Percentiles rank a stretch among this genome's conserved stretches.
phyloP scores from a whole-genome alignment of 2,888 invertebrate genomes.

The Plebejus melissa region DNA sequence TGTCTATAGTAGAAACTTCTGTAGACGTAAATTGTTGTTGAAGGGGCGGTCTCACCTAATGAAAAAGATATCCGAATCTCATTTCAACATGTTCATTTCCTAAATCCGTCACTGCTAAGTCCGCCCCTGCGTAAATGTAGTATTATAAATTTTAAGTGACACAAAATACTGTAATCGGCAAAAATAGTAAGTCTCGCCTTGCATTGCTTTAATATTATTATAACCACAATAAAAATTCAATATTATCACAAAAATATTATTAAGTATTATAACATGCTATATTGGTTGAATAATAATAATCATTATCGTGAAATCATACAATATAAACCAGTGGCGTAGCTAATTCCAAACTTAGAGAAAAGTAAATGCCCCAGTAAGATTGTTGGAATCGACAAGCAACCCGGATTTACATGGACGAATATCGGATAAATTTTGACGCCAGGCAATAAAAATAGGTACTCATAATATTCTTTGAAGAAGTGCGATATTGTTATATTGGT shows the following conservation, averaged over 20 bases:
- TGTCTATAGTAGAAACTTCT: not conserved
- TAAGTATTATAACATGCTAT: not conserved
- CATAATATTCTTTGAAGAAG: no score
- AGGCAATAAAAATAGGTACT: no score
- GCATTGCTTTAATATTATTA: constrained; percentile 23
- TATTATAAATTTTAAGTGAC: constrained; percentile 10
- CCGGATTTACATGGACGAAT: no score
- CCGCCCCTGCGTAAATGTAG: not conserved
- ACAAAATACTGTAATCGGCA: constrained; percentile 2
- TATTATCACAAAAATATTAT: not conserved
- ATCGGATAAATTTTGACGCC: no score
- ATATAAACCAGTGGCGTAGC: constrained; percentile 8
- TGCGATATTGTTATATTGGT: no score
- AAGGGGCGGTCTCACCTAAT: not conserved
- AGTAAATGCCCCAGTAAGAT: not conserved
- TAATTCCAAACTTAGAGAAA: not conserved
- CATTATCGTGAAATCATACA: not conserved
- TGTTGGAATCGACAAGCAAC: not conserved
- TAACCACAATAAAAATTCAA: not conserved
- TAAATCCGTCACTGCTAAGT: not conserved
- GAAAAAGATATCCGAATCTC: not conserved
- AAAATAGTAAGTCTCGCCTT: not conserved
- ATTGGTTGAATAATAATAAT: not conserved
- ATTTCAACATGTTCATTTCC: not conserved
- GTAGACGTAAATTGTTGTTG: not conserved